Percentiles rank a stretch among this genome's conserved stretches.
Evolutionary conservation across 2,888 invertebrate species (phyloP).

Genomic region (Eristalinus sepulchralis): DNA sequence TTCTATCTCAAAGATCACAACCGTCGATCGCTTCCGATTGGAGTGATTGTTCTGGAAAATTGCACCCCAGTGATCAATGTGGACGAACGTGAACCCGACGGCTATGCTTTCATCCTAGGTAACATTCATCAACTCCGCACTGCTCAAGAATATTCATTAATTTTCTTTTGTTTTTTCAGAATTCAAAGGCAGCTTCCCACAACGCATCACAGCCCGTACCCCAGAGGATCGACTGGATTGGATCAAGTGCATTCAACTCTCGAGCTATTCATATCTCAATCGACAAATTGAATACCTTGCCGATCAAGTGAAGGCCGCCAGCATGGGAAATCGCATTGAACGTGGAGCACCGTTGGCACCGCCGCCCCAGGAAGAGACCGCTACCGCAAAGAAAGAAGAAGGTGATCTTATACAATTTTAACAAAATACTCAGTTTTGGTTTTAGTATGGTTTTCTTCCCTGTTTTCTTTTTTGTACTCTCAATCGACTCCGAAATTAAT

Average conservation of each 20-base stretch:
- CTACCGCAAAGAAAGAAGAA: constrained; percentile 82
- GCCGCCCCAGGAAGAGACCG: constrained; percentile 85
- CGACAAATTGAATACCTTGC: constrained; percentile 85
- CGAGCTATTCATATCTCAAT: constrained; percentile 91
- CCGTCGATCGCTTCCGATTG: constrained; percentile 92
- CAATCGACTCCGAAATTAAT: constrained; percentile 37
- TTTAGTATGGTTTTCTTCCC: constrained; percentile 8
- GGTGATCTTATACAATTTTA: constrained; percentile 83
- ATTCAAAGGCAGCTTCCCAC: constrained; percentile 91
- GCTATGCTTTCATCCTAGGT: constrained; percentile 92
- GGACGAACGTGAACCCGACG: constrained; percentile 85
- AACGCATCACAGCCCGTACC: constrained; percentile 90
- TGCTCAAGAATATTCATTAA: not conserved
- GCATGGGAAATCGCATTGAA: constrained; percentile 81
- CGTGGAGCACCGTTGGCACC: constrained; percentile 83
- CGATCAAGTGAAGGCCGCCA: constrained; percentile 82
- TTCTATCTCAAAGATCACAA: constrained; percentile 96
- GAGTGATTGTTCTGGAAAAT: constrained; percentile 93
- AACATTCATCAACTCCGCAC: constrained; percentile 72
- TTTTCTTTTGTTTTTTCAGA: constrained; percentile 81
- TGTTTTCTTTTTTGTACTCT: not conserved
- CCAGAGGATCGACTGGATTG: constrained; percentile 92
- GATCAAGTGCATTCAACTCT: constrained; percentile 91
- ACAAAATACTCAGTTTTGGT: constrained; percentile 21
- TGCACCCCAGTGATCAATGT: constrained; percentile 87